These are phyloP conservation scores for Drosophila micromelanica DNA, from an alignment of 1,140 invertebrate species.

Conservation along the genomic window DNA sequence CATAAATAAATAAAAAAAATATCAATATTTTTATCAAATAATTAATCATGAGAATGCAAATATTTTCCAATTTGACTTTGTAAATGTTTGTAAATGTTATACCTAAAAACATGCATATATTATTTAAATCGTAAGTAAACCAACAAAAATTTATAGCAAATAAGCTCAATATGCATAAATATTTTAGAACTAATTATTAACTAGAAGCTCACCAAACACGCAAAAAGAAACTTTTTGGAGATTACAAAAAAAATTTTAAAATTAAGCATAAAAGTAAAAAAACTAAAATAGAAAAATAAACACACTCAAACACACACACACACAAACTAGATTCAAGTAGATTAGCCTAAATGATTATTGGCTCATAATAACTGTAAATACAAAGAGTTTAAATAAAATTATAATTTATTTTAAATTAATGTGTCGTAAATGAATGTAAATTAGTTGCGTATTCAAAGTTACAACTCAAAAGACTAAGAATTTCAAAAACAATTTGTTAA, in stretches of 20 bases:
- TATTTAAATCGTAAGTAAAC: conserved; percentile 11
- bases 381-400: conserved; percentile 27
- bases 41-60: conserved; percentile 14
- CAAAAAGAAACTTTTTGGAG: conserved; percentile 63
- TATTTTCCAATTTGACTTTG: conserved; percentile 45
- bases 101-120: neutral
- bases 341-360: conserved; percentile 63
- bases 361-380: conserved; percentile 51
- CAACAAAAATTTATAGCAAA: conserved; percentile 55
- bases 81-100: conserved; percentile 57
- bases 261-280: conserved; percentile 49
- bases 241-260: conserved; percentile 56
- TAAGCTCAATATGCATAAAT: conserved; percentile 63
- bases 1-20: conserved; percentile 11
- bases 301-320: conserved; percentile 29
- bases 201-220: conserved; percentile 50
- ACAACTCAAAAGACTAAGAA: conserved; percentile 73
- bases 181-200: conserved; percentile 36
- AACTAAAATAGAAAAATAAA: conserved; percentile 29
- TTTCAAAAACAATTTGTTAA: conserved; percentile 40
- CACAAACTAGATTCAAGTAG: conserved; percentile 72
- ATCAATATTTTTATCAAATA: conserved; percentile 23
- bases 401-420: conserved; percentile 36
- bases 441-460: conserved; percentile 55
- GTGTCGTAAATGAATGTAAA: conserved; percentile 56